Evolutionary conservation across 2,797 vertebrate genomes (phyloP).

Genomic region (Onychomys arenicola): DNA sequence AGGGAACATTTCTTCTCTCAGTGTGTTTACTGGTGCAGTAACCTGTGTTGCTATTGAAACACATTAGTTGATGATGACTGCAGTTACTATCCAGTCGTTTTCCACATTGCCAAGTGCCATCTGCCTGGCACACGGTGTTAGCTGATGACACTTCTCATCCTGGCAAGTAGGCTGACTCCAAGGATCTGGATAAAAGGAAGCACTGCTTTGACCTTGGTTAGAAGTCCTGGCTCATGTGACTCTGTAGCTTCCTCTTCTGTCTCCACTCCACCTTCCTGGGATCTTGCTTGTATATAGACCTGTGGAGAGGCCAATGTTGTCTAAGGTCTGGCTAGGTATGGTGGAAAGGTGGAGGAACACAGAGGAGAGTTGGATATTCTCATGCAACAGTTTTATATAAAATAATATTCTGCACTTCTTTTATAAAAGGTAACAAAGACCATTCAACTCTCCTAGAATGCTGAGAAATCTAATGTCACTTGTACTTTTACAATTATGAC

Average conservation of each 20-base stretch:
- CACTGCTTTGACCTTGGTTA: constrained; percentile 33
- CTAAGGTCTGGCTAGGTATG: background rate
- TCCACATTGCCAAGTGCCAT: background rate
- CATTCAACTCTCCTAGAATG: background rate
- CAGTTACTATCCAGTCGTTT: background rate
- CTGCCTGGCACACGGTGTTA: background rate
- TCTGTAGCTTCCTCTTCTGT: background rate
- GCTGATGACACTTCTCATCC: background rate
- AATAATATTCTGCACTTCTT: constrained; percentile 42
- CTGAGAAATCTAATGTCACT: background rate
- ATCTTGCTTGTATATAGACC: background rate
- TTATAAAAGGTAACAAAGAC: background rate
- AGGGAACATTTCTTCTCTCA: background rate
- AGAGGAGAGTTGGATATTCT: background rate
- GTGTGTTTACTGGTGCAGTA: background rate
- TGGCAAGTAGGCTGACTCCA: constrained; percentile 42
- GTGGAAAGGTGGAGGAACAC: background rate
- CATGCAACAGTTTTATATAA: background rate
- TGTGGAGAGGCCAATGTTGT: background rate
- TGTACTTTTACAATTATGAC: constrained; percentile 8
- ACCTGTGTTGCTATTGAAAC: background rate
- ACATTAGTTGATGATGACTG: background rate
- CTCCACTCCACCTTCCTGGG: background rate
- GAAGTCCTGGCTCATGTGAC: background rate
- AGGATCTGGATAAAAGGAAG: constrained; percentile 16